phyloP scores from a whole-genome alignment of 1,140 invertebrate genomes.

The Eriosoma lanigerum region DNA sequence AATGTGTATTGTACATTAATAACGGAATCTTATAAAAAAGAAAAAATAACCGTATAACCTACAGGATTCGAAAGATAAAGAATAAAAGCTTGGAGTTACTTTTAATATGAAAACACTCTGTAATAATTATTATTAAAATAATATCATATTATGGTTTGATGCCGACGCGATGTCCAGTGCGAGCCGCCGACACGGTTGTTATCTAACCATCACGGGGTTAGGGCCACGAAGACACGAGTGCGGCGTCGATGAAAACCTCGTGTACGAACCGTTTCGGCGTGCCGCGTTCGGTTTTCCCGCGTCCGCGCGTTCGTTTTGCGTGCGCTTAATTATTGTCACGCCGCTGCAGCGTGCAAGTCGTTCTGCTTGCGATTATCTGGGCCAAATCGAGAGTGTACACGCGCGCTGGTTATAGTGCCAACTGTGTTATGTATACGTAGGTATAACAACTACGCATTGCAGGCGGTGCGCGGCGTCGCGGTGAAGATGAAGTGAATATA shows the following conservation, averaged over 20 bases:
- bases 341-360: not conserved
- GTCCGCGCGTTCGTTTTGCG: not conserved
- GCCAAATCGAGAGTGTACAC: not conserved
- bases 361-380: conserved; percentile 34
- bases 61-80: too few relatives aligned
- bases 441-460: too few relatives aligned
- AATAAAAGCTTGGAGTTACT: too few relatives aligned
- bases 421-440: not conserved
- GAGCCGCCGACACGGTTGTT: not conserved
- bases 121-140: too few relatives aligned
- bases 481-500: too few relatives aligned
- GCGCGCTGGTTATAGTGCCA: not conserved
- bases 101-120: too few relatives aligned
- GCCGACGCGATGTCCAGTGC: not conserved
- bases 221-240: not conserved
- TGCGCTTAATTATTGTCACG: conserved; percentile 13
- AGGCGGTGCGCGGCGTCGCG: not conserved
- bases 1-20: too few relatives aligned
- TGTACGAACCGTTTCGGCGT: not conserved
- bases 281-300: not conserved
- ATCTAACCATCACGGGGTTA: not conserved
- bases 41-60: too few relatives aligned
- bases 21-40: too few relatives aligned
- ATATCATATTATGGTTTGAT: too few relatives aligned
- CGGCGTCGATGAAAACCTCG: not conserved